Evolutionary conservation across 2,888 invertebrate species (phyloP), one percentile per base, ranked within the genome.

Genomic region (Invenusta paracnida): DNA sequence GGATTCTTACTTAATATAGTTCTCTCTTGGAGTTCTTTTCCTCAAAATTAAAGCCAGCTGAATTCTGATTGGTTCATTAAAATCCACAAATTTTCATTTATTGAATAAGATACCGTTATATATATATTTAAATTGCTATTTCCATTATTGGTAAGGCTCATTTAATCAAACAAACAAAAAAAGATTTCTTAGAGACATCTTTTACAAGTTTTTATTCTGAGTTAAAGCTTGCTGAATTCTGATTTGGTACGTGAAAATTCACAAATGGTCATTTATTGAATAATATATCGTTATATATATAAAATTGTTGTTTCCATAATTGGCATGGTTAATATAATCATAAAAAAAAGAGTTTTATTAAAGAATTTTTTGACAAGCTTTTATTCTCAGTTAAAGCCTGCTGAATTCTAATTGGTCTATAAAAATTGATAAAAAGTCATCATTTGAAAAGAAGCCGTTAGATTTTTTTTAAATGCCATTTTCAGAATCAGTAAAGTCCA

Each of bases 1-100:
- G 48, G 5, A 48, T 48, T 48, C 5, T 48, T 48, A 48, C 48
- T 48, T 48, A 17, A 48, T 48, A 13, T 31, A n/a, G 66, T 86
- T 86, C 25, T 79, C n/a, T 79, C n/a, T 11, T 79, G 25, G 79
- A 79, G 11, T 25, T 25, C 79, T 79, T 79, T 27, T 79, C 79
- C n/a, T 25, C 79, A n/a, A 85, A 86, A 85, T 66, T 86, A 83
- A 84, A 66, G 17, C 66, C 11, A 30, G n/a, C 30, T 30, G 81
- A 48, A 48, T 48, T 48, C 48, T 48, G 48, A 48, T 48, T 48
- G 48, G 48, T 48, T 17, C 48, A 17, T 48, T 11, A 48, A 48
- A 48, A 48, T 48, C 48, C 48, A 48, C 17, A 48, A 48, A 48
- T 48, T 48, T 48, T 48, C 48, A 48, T 48, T 48, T 11, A 48